Base-by-base conservation (phyloP, 2,888 invertebrate genomes). In the Caenorhabditis sp. region DNA sequence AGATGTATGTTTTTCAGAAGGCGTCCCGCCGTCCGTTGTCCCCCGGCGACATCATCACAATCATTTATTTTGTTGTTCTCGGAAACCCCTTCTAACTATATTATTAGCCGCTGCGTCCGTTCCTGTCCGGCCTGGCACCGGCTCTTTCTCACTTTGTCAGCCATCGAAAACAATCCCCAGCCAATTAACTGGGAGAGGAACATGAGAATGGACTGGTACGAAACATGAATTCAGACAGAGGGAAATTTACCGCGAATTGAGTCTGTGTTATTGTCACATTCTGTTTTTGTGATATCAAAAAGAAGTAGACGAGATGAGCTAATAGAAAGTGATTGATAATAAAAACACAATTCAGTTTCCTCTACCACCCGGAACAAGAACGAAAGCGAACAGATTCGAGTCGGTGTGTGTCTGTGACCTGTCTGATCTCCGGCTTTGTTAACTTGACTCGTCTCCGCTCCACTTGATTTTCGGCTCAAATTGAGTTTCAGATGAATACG, bases 21-120 rank as follows among this genome's bases (percentile, higher is more conserved):
- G 47, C n/a, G 16, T 58, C 10, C n/a, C 56, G 38, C 31, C 31
- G 26, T 58, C 22, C 54, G 63, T 74, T 49, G 38, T 51, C 63
- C 63, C 44, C 54, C 10, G 51, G 54, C 63, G 63, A 22, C 74
- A 63, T 74, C 63, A 63, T 64, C 70, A 59, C 31, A 73, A 61
- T 61, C 66, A 66, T 64, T 66, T 49, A 63, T 73, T 64, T 75
- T 76, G 66, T 76, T 76, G 75, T 68, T 76, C 75, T 76, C 58
- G 58, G 68, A 68, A 76, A 59, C 74, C 61, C 47, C 61, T 74
- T 12, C 69, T 56, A 54, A 74, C 73, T 74, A 74, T 74, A 64
- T 73, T 73, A 73, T 73, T 73, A 49, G 73, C 49, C 28, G 14
- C 44, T 22, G 19, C 35, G 19, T 6, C 72, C 72, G 72, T 61